Base-by-base conservation (phyloP, 1,140 invertebrate species). In the Micrasema longulum region DNA sequence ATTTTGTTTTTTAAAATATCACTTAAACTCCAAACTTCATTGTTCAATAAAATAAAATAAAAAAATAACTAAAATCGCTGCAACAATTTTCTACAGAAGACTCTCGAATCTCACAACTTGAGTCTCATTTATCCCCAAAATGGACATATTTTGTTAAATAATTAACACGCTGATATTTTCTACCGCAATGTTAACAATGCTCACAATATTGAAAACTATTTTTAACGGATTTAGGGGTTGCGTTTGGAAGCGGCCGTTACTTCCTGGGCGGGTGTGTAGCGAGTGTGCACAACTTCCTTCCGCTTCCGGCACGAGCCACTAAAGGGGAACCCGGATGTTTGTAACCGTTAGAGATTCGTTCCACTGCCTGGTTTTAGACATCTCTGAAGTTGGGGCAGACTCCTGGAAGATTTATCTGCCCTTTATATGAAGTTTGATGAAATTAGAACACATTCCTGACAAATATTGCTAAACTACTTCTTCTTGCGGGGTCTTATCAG, bases 221-320 rank as follows among this genome's bases (percentile, higher is more conserved):
- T n/a, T n/a, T n/a, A n/a, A n/a, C n/a, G n/a, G n/a, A n/a, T n/a
- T n/a, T n/a, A n/a, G n/a, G n/a, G n/a, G n/a, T n/a, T n/a, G n/a
- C n/a, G n/a, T n/a, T n/a, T n/a, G n/a, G n/a, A n/a, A n/a, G n/a
- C n/a, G 14, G 0, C n/a, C 26, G 31, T 18, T 18, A 57, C 53
- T 57, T 57, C 53, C 53, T 26, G 53, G 53, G 53, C 53, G 53
- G 53, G 53, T 57, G 53, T 35, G 26, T n/a, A n/a, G n/a, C n/a
- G n/a, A n/a, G n/a, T n/a, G n/a, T n/a, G n/a, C 12, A 18, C 31
- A 7, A 35, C 31, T 57, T 38, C 53, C 53, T 57, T 57, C 53
- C 53, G 53, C 31, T 20, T 31, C 31, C n/a, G 53, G 31, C 53
- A 57, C 53, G 53, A 26, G 53, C 53, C 53, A 10, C 53, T 16